Evolutionary conservation across 2,797 vertebrate species (phyloP).

Genomic region (Spinibarbus caldwelli): DNA sequence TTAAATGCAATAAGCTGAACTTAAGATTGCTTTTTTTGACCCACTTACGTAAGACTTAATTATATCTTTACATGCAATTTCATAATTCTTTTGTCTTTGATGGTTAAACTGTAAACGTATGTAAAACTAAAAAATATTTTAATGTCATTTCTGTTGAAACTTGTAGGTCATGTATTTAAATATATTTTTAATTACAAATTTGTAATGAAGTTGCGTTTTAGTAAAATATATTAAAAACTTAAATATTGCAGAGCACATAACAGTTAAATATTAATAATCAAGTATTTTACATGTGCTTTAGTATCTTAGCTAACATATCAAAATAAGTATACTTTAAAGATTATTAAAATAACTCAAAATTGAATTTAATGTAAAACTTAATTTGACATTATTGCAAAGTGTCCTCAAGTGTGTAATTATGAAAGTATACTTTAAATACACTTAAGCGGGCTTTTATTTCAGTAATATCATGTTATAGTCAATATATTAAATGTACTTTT

Average conservation of each 20-base stretch:
- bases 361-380: neutral
- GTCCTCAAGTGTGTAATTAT: neutral
- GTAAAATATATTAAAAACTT: neutral
- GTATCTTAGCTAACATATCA: neutral
- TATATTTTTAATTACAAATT: neutral
- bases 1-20: neutral
- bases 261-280: neutral
- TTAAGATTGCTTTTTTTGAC: neutral
- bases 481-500: neutral
- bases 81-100: neutral
- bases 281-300: neutral
- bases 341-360: neutral
- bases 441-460: neutral
- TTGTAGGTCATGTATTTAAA: neutral
- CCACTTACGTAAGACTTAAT: neutral
- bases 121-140: neutral
- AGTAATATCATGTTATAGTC: too few species aligned
- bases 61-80: neutral
- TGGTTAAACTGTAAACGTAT: too few species aligned
- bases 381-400: neutral
- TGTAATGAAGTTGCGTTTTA: neutral
- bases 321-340: neutral
- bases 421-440: neutral
- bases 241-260: neutral
- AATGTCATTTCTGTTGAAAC: neutral